Percentiles rank a stretch among this genome's conserved stretches.
Evolutionary conservation across 2,888 invertebrate genomes (phyloP).

Genomic region (Lasioglossum malachurum): DNA sequence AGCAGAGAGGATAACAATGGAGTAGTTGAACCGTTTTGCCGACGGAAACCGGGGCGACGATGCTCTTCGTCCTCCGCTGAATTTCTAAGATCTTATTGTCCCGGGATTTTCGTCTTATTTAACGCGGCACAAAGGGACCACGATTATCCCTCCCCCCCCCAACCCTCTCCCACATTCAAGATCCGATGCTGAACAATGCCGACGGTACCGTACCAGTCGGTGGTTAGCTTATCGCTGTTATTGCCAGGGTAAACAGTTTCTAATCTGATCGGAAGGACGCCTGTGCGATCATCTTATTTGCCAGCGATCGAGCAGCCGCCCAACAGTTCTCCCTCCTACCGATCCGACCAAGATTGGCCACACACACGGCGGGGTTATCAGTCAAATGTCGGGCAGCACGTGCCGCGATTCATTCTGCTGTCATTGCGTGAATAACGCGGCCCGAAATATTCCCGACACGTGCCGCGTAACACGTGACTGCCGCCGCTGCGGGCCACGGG

Average conservation of each 20-base stretch:
- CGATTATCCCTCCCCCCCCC: conserved; percentile 1
- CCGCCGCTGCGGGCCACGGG: conserved; percentile 40
- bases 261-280: conserved; percentile 11
- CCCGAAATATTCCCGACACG: conserved; percentile 79
- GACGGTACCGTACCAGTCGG: not conserved
- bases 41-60: conserved; percentile 37
- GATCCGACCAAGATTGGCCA: conserved; percentile 74
- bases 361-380: conserved; percentile 78
- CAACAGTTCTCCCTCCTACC: conserved; percentile 14
- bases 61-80: conserved; percentile 26
- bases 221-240: conserved; percentile 3
- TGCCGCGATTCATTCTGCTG: conserved; percentile 83
- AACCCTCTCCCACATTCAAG: no score
- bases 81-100: conserved; percentile 44
- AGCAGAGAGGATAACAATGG: conserved; percentile 46
- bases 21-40: conserved; percentile 57
- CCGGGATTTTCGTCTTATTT: conserved; percentile 45
- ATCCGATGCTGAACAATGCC: not conserved
- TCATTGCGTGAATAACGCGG: conserved; percentile 84
- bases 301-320: conserved; percentile 42
- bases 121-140: conserved; percentile 24
- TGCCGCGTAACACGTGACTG: conserved; percentile 70
- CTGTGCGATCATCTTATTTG: conserved; percentile 30
- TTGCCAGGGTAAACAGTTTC: conserved; percentile 34
- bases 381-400: conserved; percentile 81